Evolutionary conservation across 23 tunicate species (phyloP), one percentile per base, ranked within the genome.

Genomic region (Ascidia mentula): DNA sequence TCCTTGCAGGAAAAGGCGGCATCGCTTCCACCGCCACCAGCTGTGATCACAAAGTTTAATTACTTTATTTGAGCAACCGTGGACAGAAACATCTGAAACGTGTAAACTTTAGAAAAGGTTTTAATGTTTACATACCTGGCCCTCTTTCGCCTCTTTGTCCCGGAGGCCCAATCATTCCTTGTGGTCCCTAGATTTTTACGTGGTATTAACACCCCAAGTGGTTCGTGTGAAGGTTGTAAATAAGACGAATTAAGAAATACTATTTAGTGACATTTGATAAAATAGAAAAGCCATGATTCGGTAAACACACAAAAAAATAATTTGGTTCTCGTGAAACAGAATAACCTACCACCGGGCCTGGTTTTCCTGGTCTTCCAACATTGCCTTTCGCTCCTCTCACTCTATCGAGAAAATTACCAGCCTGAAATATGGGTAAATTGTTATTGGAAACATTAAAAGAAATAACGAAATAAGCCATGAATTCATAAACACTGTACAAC

Each of bases 361-460:
- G 84, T 77, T 93, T 93, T 20, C 98, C 98, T 0, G 98, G 92
- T 30, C 85, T 53, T 75, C 98, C 98, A 22, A 84, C n/a, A 36
- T 88, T 85, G 30, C 98, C 98, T 71, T 93, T 93, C 39, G 90
- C 82, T 8, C 98, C 98, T 6, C 98, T 80, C 28, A 93, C 80
- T 26, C 78, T 71, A 40, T 84, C 77, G 59, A 80, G 72, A 72
- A 88, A 88, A 18, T 82, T 73, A 18, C 34, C 80, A 35, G 38
- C 72, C 85, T 77, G 34, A 69, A 34, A 79, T 9, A 53, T 8
- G 42, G 28, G 0, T 15, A 45, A 74, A 74, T 74, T 12, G 12
- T 42, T 42, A 15, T 42, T 9, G 15, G 53, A n/a, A n/a, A n/a
- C n/a, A n/a, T n/a, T n/a, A n/a, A n/a, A n/a, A n/a, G n/a, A n/a